phyloP scores from a whole-genome alignment of 2,113 vertebrate species.

The Scomber japonicus region DNA sequence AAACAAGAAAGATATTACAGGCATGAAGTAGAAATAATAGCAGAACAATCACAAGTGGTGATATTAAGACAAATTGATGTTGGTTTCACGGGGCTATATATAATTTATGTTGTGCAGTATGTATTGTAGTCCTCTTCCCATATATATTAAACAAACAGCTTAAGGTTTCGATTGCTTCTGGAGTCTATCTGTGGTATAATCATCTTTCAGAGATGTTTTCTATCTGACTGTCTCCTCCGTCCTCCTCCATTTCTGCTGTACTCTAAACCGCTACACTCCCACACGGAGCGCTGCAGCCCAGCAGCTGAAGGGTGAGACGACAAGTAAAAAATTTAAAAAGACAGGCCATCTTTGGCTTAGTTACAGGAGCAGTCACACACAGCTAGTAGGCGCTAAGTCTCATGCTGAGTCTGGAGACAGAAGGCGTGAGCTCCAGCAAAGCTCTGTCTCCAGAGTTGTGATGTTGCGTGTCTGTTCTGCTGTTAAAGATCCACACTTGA shows the following conservation, averaged over 20 bases:
- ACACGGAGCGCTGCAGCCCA: conserved; percentile 49
- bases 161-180: conserved; percentile 43
- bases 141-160: conserved; percentile 61
- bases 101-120: conserved; percentile 43
- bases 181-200: conserved; percentile 47
- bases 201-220: conserved; percentile 61
- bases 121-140: conserved; percentile 25
- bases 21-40: conserved; percentile 16
- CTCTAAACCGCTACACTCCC: conserved; percentile 62
- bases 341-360: conserved; percentile 45
- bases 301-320: conserved; percentile 50
- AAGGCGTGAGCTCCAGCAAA: conserved; percentile 36
- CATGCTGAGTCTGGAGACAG: conserved; percentile 34
- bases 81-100: conserved; percentile 39
- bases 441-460: conserved; percentile 45
- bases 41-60: conserved; percentile 27
- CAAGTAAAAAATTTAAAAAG: conserved; percentile 56
- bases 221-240: conserved; percentile 59
- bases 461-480: conserved; percentile 31
- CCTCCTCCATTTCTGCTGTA: conserved; percentile 45
- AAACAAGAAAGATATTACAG: not conserved
- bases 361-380: conserved; percentile 44
- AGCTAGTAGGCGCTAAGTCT: conserved; percentile 43
- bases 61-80: conserved; percentile 33
- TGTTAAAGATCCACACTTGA: conserved; percentile 44